These are phyloP conservation scores for Drosophila neonasuta DNA, from an alignment of 2,888 invertebrate species.

Conservation along the genomic window DNA sequence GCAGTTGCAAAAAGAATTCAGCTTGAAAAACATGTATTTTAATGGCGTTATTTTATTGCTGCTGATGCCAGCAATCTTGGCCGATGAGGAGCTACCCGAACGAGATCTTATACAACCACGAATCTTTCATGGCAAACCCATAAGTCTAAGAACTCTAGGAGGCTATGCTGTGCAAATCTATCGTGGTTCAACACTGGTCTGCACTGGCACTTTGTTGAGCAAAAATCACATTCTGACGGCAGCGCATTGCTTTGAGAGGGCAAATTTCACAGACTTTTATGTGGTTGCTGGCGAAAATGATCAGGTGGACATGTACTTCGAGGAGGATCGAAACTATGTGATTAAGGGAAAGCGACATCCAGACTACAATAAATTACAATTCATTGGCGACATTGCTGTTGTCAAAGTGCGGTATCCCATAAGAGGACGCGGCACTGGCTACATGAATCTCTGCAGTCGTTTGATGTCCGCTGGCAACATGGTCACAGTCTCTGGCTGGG, in stretches of 20 bases:
- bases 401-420: neutral
- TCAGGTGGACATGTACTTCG: fast-evolving
- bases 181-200: neutral
- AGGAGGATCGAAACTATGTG: conserved; percentile 24
- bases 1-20: neutral
- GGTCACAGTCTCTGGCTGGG: conserved; percentile 49
- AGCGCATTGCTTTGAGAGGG: conserved; percentile 48
- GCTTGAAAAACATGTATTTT: conserved; percentile 11
- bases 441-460: conserved; percentile 25
- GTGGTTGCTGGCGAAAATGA: conserved; percentile 27
- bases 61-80: neutral
- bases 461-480: neutral
- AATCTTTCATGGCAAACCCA: conserved; percentile 27
- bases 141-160: conserved; percentile 22
- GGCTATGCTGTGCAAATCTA: conserved; percentile 40
- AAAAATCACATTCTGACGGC: conserved; percentile 33
- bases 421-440: conserved; percentile 3
- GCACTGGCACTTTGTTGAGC: conserved; percentile 42
- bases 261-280: neutral
- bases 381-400: conserved; percentile 54
- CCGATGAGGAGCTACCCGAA: neutral
- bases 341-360: conserved; percentile 31
- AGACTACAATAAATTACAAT: neutral
- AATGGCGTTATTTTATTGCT: neutral
- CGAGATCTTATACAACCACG: conserved; percentile 11